Evolutionary conservation across 2,797 vertebrate genomes (phyloP), one percentile per base, ranked within the genome.

Genomic region (Sebastes elongatus): DNA sequence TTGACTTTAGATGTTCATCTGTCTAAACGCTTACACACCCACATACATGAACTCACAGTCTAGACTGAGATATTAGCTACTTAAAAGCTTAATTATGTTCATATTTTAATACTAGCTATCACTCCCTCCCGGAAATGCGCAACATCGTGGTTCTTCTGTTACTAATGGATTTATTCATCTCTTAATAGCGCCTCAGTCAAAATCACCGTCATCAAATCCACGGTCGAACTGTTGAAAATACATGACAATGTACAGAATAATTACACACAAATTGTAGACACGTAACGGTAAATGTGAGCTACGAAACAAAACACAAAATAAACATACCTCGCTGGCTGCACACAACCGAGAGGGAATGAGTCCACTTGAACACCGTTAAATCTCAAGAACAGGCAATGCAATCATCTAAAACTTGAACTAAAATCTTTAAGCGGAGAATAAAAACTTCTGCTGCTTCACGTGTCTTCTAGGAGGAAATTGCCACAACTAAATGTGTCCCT

Each of bases 1-100:
- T 69, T 69, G 46, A 60, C 71, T 76, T 84, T 49, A 25, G 7
- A 63, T 46, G 16, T 52, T 52, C 27, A 56, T 76, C 65, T 81
- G 46, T 38, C 18, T 65, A 11, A 66, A 80, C 49, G 9, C 65
- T 33, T 30, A 33, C 13, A 55, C 28, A 46, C 18, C 5, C 28
- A 42, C 59, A 73, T 46, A 46, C 6, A 76, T 27, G 3, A n/a
- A 20, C n/a, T 27, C 20, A n/a, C 13, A 13, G 23, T 60, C 8
- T 22, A 23, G n/a, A 18, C 18, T 32, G 10, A 62, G 1, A 20
- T 76, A 27, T 32, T 28, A 20, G 46, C 46, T 18, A 27, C 14
- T 20, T 57, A 38, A 53, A 22, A 23, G 20, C 20, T 73, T 64
- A 2, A 30, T 64, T 78, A 32, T 81, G 52, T 22, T 10, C 52